Percentiles rank a stretch among this genome's conserved stretches.
phyloP scores from a whole-genome alignment of 1,140 invertebrate genomes.

The Brachystomella parvula region DNA sequence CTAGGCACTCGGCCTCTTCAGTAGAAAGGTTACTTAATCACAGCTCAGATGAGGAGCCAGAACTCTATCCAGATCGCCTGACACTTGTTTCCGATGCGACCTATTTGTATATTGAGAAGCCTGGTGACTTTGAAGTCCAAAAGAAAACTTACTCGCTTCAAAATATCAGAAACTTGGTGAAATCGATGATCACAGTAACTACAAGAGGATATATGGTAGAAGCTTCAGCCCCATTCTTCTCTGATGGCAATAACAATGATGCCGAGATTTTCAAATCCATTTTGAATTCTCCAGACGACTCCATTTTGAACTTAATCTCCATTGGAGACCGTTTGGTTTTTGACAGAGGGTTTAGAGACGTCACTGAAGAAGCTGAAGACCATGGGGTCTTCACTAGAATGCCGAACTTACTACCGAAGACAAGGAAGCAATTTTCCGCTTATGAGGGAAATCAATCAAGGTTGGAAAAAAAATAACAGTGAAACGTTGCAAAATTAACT shows the following conservation, averaged over 20 bases:
- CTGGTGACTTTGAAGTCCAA: slow-evolving; percentile 4
- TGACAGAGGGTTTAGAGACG: slow-evolving; percentile 41
- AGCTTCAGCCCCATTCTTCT: neutral
- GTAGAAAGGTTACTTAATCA: neutral
- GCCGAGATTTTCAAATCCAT: neutral
- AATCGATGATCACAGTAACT: slow-evolving; percentile 13
- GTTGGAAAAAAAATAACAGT: slow-evolving; percentile 41
- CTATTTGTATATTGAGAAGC: slow-evolving; percentile 13
- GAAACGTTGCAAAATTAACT: slow-evolving; percentile 42
- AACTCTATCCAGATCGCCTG: neutral
- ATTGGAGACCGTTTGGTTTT: slow-evolving; percentile 35
- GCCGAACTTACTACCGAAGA: slow-evolving; percentile 38
- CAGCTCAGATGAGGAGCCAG: neutral
- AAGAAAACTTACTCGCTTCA: slow-evolving; percentile 12
- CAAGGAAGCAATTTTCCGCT: slow-evolving; percentile 39
- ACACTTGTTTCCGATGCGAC: neutral
- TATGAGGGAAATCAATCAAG: slow-evolving; percentile 41
- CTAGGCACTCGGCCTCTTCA: neutral
- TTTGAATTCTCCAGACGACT: neutral
- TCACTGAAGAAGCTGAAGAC: slow-evolving; percentile 26
- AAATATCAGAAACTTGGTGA: slow-evolving; percentile 8
- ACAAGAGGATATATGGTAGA: slow-evolving; percentile 16
- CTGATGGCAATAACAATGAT: slow-evolving; percentile 20
- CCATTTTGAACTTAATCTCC: neutral
- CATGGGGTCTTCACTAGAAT: slow-evolving; percentile 37